Percentiles rank a stretch among this genome's conserved stretches.
phyloP scores from a whole-genome alignment of 1,140 invertebrate genomes.

The Drosophila lowei region DNA sequence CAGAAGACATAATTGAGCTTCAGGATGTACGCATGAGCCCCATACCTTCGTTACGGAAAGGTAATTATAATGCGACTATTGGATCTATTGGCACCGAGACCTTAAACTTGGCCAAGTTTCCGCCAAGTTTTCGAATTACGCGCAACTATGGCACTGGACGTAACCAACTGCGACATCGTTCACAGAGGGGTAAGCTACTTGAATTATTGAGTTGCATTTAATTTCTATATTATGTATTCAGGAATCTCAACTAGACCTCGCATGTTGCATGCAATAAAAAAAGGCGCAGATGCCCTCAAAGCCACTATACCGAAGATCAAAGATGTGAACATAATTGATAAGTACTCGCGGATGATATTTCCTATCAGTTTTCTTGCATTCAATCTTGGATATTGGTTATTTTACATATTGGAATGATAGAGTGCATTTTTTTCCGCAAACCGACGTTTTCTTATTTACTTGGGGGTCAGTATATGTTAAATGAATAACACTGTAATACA shows the following conservation, averaged over 20 bases:
- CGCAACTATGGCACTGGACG: slow-evolving; percentile 85
- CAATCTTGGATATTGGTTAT: slow-evolving; percentile 97
- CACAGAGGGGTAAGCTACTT: slow-evolving; percentile 84
- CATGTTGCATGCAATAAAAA: slow-evolving; percentile 90
- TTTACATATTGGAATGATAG: slow-evolving; percentile 90
- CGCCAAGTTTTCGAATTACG: slow-evolving; percentile 91
- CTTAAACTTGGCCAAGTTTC: slow-evolving; percentile 88
- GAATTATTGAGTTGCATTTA: not conserved
- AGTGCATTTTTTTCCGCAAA: too few species aligned
- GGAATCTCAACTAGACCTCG: slow-evolving; percentile 86
- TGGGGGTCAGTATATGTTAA: too few species aligned
- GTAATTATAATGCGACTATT: slow-evolving; percentile 84
- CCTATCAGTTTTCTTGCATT: slow-evolving; percentile 97
- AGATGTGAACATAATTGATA: slow-evolving; percentile 98
- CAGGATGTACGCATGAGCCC: slow-evolving; percentile 92
- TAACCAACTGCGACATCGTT: slow-evolving; percentile 86
- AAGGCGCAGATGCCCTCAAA: slow-evolving; percentile 90
- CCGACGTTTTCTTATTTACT: too few species aligned
- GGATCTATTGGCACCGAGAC: slow-evolving; percentile 77
- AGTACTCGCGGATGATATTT: slow-evolving; percentile 96
- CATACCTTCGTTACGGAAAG: slow-evolving; percentile 90
- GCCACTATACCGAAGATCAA: slow-evolving; percentile 95
- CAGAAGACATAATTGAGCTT: slow-evolving; percentile 90
- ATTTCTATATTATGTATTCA: not conserved
- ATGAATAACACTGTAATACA: too few species aligned